These are phyloP conservation scores for Drosophila busckii DNA, from an alignment of 1,140 invertebrate genomes.

Conservation along the genomic window DNA sequence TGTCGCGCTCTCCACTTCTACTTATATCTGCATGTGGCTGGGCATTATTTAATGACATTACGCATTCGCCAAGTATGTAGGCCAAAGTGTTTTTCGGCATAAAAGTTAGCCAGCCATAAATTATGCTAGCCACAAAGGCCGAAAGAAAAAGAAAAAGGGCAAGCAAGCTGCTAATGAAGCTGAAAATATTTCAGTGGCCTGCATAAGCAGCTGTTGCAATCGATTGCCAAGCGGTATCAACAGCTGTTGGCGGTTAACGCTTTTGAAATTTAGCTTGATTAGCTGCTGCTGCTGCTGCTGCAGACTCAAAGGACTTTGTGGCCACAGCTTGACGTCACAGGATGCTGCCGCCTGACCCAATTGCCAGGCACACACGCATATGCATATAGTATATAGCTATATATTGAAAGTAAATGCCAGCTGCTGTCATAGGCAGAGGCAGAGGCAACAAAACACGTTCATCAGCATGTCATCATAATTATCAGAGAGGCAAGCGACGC, in stretches of 20 bases:
- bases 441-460: constrained; percentile 40
- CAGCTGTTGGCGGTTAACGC: no score
- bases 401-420: no score
- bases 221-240: no score
- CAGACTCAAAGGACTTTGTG: constrained; percentile 12
- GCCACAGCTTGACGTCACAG: constrained; percentile 24
- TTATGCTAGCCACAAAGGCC: constrained; percentile 25
- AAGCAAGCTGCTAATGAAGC: constrained; percentile 34
- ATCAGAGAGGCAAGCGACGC: no score
- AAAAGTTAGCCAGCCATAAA: constrained; percentile 41
- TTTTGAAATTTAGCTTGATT: no score
- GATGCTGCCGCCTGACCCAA: constrained; percentile 1
- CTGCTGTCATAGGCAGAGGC: no score
- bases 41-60: constrained; percentile 55
- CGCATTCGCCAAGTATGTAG: constrained; percentile 45
- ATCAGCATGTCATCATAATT: constrained; percentile 57
- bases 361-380: no score
- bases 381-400: no score
- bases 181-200: constrained; percentile 3
- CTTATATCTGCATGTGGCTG: constrained; percentile 27
- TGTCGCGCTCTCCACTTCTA: no score
- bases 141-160: no score
- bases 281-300: constrained; percentile 21
- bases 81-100: constrained; percentile 28
- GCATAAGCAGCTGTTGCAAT: no score